Evolutionary conservation across 2,797 vertebrate species (phyloP).

Genomic region (Macrochelys suwanniensis): DNA sequence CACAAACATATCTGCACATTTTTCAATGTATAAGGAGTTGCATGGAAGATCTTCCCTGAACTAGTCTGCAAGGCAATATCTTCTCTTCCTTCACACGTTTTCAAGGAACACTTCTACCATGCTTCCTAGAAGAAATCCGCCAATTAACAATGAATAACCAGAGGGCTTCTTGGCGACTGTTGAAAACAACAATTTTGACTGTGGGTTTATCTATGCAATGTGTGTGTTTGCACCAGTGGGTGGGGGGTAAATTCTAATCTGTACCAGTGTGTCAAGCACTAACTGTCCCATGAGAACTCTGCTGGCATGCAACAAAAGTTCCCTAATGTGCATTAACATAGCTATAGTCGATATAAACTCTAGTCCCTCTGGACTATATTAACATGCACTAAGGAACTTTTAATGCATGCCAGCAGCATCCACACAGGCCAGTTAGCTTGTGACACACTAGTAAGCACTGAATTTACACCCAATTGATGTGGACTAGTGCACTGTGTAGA

Average conservation of each 20-base stretch:
- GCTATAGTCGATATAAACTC: background rate
- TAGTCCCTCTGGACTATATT: background rate
- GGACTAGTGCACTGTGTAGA: background rate
- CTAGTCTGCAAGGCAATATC: background rate
- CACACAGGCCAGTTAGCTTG: background rate
- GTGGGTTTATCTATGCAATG: background rate
- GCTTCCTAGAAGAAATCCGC: background rate
- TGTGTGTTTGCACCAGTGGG: background rate
- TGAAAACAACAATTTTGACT: background rate
- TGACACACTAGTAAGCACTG: background rate
- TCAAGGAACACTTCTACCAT: background rate
- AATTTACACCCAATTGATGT: background rate
- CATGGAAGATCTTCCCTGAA: rapidly evolving
- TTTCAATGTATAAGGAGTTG: background rate
- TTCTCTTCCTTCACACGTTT: background rate
- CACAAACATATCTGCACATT: background rate
- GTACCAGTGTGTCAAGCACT: background rate
- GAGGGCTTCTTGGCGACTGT: background rate
- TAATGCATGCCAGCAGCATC: background rate
- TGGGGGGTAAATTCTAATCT: background rate
- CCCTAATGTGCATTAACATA: background rate
- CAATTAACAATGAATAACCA: background rate
- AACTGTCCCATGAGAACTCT: background rate
- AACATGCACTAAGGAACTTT: background rate
- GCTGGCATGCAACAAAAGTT: background rate